Conservation (phyloP, 2,113 vertebrate genomes). For the Chauna torquata region DNA sequence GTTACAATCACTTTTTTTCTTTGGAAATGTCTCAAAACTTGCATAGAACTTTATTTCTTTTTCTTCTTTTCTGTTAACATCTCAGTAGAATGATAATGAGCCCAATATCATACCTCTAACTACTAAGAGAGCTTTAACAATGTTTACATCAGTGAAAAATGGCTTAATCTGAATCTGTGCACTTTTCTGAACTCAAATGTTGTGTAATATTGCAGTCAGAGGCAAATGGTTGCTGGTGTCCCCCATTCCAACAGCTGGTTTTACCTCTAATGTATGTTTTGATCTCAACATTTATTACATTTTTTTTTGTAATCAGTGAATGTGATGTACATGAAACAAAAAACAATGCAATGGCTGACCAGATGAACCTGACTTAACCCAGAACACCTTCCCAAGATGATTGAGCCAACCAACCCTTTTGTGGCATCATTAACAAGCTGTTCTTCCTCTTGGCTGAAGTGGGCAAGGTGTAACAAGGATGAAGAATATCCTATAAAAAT, state of each 20-base stretch:
- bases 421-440: neutral
- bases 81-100: neutral
- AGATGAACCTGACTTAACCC: neutral
- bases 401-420: neutral
- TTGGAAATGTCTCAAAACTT: slow-evolving; percentile 45
- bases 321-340: neutral
- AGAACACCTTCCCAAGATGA: neutral
- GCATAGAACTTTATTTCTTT: slow-evolving; percentile 24
- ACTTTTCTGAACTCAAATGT: neutral
- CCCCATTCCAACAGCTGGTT: neutral
- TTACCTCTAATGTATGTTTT: neutral
- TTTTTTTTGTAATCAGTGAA: neutral
- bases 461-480: neutral
- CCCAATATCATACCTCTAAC: neutral
- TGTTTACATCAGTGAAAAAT: neutral
- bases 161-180: neutral
- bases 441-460: neutral
- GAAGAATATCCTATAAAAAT: neutral
- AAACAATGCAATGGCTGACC: neutral
- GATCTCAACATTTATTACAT: neutral
- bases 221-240: neutral
- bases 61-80: neutral
- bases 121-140: neutral
- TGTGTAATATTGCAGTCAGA: neutral
- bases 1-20: slow-evolving; percentile 22